Conservation (phyloP, 2,888 invertebrate genomes). For the Drosophila picticornis region DNA sequence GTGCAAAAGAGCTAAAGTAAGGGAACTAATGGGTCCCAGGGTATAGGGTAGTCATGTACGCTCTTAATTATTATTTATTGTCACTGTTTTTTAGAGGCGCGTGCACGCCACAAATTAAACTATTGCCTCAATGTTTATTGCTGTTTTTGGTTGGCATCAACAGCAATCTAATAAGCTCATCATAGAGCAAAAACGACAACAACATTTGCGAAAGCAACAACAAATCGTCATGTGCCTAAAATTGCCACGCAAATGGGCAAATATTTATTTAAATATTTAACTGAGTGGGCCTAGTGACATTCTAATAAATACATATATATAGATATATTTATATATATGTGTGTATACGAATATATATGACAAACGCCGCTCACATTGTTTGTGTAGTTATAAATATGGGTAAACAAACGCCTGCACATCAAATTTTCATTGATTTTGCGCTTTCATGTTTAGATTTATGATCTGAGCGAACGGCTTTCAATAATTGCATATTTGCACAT, state of each 20-base stretch:
- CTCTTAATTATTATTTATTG: not conserved
- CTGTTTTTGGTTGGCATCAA: conserved; percentile 19
- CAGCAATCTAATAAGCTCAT: conserved; percentile 49
- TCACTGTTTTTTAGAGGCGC: conserved; percentile 40
- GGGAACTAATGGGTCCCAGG: not conserved
- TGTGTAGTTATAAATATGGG: conserved; percentile 26
- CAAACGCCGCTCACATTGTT: not conserved
- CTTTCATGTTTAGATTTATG: conserved; percentile 49
- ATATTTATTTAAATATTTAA: no score
- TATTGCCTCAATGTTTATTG: conserved; percentile 11
- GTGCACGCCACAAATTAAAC: conserved; percentile 63
- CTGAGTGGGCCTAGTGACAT: conserved; percentile 45
- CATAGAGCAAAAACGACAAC: conserved; percentile 14
- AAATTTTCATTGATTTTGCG: conserved; percentile 31
- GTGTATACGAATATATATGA: not conserved
- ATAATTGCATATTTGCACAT: not conserved
- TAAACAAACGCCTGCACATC: conserved; percentile 54
- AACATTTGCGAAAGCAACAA: conserved; percentile 10
- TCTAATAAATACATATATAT: conserved; percentile 37
- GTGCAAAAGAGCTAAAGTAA: not conserved
- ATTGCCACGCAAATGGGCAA: conserved; percentile 77
- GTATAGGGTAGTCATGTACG: not conserved
- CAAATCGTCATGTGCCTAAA: conserved; percentile 77
- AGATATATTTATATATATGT: not conserved
- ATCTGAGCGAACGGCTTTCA: conserved; percentile 22